Conservation (phyloP, 2,888 invertebrate species). For the Pediacus dermestoides region DNA sequence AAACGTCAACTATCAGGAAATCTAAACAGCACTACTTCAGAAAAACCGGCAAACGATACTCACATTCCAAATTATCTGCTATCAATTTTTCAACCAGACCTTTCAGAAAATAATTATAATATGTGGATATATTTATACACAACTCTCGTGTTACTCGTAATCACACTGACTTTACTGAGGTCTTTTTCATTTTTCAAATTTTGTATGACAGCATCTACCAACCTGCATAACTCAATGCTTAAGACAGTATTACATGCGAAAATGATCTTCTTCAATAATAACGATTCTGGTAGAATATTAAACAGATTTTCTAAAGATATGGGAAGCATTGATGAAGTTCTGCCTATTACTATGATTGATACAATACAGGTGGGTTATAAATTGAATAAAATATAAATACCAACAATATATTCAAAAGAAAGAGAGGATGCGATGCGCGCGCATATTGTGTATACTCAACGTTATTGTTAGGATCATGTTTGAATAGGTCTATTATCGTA, state of each 20-base stretch:
- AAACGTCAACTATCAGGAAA: conserved; percentile 3
- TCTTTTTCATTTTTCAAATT: conserved; percentile 53
- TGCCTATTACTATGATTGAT: conserved; percentile 54
- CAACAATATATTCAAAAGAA: too few relatives aligned
- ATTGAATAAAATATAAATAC: background rate
- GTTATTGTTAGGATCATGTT: too few relatives aligned
- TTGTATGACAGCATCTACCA: conserved; percentile 55
- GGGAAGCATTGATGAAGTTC: conserved; percentile 56
- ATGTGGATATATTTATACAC: conserved; percentile 45
- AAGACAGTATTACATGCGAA: conserved; percentile 60
- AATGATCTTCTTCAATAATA: conserved; percentile 67
- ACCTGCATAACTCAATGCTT: conserved; percentile 56
- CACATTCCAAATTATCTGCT: too few relatives aligned
- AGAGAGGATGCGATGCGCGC: too few relatives aligned
- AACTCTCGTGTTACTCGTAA: conserved; percentile 34
- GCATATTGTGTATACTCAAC: too few relatives aligned
- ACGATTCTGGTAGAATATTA: conserved; percentile 62
- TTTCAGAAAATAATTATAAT: too few relatives aligned
- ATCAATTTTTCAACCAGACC: too few relatives aligned
- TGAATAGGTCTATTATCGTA: too few relatives aligned
- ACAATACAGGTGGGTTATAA: conserved; percentile 44
- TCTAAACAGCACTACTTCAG: too few relatives aligned
- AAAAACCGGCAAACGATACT: too few relatives aligned
- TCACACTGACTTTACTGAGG: conserved; percentile 49
- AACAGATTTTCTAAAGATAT: conserved; percentile 73